Evolutionary conservation across 1,140 invertebrate species (phyloP), one percentile per base, ranked within the genome.

Genomic region (Scaptomyza pallida): DNA sequence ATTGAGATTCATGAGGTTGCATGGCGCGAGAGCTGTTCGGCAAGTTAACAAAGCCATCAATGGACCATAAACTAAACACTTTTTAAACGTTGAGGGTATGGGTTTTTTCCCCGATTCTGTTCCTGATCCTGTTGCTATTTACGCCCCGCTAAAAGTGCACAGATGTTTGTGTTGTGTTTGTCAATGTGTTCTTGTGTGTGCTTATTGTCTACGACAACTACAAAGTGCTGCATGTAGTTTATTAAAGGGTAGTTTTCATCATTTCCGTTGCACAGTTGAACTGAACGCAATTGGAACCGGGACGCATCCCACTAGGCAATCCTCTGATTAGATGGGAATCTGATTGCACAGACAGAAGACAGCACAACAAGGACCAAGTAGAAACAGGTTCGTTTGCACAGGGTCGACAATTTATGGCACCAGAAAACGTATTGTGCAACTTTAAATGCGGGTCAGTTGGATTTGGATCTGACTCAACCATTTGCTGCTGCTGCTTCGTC

Each of bases 191-290:
- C 4, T 19, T 35, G 9, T 55, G 15, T 37, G 10, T 37, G 12
- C 4, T 19, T 35, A 44, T 23, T 19, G 48, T 40, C 50, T 41
- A 45, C 23, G 45, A 57, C 65, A 69, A 52, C 37, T 52, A 17
- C 21, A 59, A 5, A 41, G 16, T 44, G 19, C 16, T 26, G 13
- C 2, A 9, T 26, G 26, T 68, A 75, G 70, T 86, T 75, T 75
- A 90, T 90, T 79, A 91, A 91, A 90, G 89, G 89, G 89, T 91
- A 91, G 89, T 91, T 91, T 91, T 89, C 82, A 90, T 88, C 75
- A 68, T 75, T 78, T 74, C 50, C 75, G 57, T 44, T 43, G 60
- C 88, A 75, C 86, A 81, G 81, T 85, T 68, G 82, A 74, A 75
- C 64, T 57, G 47, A 23, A 35, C 40, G 77, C 81, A 88, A 88